Percentiles rank a stretch among this genome's conserved stretches.
Evolutionary conservation across 37 sponge, comb jelly and placozoan species (phyloP).

Genomic region (Ephydatia muelleri): DNA sequence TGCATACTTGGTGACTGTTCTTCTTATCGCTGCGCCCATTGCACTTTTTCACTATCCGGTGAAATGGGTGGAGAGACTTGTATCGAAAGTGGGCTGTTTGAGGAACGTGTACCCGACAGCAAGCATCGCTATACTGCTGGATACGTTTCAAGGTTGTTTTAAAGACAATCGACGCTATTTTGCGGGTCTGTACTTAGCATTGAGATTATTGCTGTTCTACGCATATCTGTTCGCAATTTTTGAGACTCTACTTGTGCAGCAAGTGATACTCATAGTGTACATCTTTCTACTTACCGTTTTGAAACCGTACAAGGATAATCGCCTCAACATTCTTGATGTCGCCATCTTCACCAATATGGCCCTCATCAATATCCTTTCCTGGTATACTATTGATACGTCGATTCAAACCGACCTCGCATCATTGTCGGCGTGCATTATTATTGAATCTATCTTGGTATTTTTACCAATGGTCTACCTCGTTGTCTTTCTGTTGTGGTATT

Average conservation of each 20-base stretch:
- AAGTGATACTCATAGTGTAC: constrained; percentile 1
- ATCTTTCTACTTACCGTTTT: constrained; percentile 19
- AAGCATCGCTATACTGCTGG: constrained; percentile 41
- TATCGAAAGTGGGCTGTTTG: constrained; percentile 8
- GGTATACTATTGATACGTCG: constrained; percentile 14
- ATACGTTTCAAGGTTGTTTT: constrained; percentile 63
- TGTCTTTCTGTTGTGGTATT: constrained; percentile 13
- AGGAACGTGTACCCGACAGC: background rate
- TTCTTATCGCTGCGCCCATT: constrained; percentile 19
- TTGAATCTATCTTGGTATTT: constrained; percentile 17
- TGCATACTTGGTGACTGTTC: constrained; percentile 22
- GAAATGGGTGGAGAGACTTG: constrained; percentile 20
- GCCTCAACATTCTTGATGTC: constrained; percentile 46
- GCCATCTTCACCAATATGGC: constrained; percentile 54
- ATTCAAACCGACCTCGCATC: background rate
- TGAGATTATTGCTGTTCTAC: constrained; percentile 22
- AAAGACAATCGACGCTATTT: constrained; percentile 48
- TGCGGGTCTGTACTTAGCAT: constrained; percentile 56
- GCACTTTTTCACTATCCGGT: constrained; percentile 44
- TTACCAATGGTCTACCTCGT: constrained; percentile 48
- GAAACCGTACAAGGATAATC: constrained; percentile 42
- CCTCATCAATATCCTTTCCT: constrained; percentile 35
- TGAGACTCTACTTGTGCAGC: background rate
- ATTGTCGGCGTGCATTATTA: background rate
- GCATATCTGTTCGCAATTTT: background rate